Evolutionary conservation across 2,888 invertebrate genomes (phyloP), one percentile per base, ranked within the genome.

Genomic region (Cancer borealis): DNA sequence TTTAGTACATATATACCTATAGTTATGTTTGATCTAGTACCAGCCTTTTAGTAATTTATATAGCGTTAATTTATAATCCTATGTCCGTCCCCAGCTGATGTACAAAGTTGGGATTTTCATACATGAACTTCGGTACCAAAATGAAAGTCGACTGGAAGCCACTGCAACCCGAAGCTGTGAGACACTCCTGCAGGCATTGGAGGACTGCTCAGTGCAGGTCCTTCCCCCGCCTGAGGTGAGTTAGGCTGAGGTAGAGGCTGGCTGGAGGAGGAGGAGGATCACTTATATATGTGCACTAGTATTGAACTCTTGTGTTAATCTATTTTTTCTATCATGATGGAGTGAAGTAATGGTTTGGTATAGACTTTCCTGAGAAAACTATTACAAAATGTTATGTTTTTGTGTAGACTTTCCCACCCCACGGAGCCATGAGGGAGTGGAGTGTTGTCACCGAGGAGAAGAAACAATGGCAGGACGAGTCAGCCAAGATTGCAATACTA

Each of bases 371-470:
- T 0, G 39, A n/a, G 26, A 54, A n/a, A 54, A n/a, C 54, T 91
- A 26, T 73, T 39, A 17, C 30, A n/a, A 79, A 45, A 5, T 92
- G 60, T 2, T 12, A 49, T 30, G 49, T 87, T 45, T 90, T 73
- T 10, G 30, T 91, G n/a, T 47, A 49, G 88, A 79, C 91, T 21
- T 94, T 92, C 87, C 94, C 94, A 10, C 94, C 94, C 26, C 94
- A 94, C 30, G 94, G 94, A 60, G 94, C 94, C 30, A 94, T 95
- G 94, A 94, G 54, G 46, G 95, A 95, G 47, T 95, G 95, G 95
- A 95, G 92, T 91, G 94, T 95, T 60, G 95, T 95, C n/a, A 92
- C 49, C n/a, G 94, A 94, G 88, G 95, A 95, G 93, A 91, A 93
- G 79, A 94, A 91, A 49, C 93, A 92, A 60, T 94, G 94, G 94